Evolutionary conservation across 1,140 invertebrate genomes (phyloP).

Genomic region (Amyelois transitella): DNA sequence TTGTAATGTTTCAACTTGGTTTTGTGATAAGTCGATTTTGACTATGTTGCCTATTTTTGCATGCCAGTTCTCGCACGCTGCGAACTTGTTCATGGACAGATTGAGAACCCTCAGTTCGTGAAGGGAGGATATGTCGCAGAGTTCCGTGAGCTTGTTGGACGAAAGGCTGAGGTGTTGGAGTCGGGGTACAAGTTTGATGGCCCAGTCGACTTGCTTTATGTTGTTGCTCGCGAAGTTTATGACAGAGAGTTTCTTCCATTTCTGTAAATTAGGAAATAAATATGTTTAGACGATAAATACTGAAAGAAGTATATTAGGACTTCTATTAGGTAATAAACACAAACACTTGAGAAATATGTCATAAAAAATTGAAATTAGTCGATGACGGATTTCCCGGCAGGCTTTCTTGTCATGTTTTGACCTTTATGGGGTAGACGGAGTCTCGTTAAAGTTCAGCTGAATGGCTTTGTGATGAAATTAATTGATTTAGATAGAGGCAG

Average conservation of each 20-base stretch:
- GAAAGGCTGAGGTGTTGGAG: constrained; percentile 83
- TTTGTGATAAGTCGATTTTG: constrained; percentile 90
- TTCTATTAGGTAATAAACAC: no score
- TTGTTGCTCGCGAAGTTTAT: constrained; percentile 88
- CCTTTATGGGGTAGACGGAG: no score
- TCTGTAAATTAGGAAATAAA: constrained; percentile 52
- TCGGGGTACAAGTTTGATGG: constrained; percentile 85
- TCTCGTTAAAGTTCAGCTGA: no score
- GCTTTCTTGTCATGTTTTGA: no score
- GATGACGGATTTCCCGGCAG: no score
- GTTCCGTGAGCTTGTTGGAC: constrained; percentile 83
- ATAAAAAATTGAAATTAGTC: no score
- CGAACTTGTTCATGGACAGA: constrained; percentile 85
- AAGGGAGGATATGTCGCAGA: constrained; percentile 86
- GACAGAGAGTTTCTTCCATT: constrained; percentile 80
- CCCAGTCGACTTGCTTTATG: constrained; percentile 85
- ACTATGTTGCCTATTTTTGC: constrained; percentile 92
- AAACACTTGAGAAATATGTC: no score
- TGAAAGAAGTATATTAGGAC: no score
- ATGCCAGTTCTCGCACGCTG: constrained; percentile 84
- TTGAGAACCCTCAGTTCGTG: constrained; percentile 85
- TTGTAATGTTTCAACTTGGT: constrained; percentile 83
- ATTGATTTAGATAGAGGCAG: no score
- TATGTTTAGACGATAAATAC: no score
- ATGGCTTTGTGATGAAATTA: no score